Base-by-base conservation (phyloP, 2,888 invertebrate species). In the Lasioglossum vierecki region DNA sequence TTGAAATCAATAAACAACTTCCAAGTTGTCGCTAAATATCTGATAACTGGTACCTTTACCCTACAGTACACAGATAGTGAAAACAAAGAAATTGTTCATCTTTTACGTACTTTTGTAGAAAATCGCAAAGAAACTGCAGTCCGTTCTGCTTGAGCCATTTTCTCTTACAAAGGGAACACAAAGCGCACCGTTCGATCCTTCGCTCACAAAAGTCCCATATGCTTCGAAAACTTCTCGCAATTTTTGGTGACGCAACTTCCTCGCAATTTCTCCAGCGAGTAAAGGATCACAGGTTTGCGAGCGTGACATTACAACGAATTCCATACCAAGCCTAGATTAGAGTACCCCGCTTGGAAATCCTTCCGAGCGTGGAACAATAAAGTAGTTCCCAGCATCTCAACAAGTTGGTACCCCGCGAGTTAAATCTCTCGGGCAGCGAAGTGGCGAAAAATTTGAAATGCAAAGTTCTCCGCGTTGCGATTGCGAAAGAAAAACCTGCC, bases 401-500 rank as follows among this genome's bases (percentile, higher is more conserved):
- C 57, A 74, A 70, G 77, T 57, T 66, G 30, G 77, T n/a, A 41
- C 30, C 71, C 49, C 70, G 41, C 70, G 70, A 70, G 70, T 70
- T 70, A 70, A 70, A 70, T 70, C 35, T 46, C 66, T 18, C 76
- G 30, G 66, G 26, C 60, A 39, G 26, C 53, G 53, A 49, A 57
- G 71, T 57, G 70, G 53, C n/a, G 53, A 53, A 70, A 78, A 41
- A 78, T 78, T 57, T 78, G 53, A 71, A 71, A 78, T 78, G 78
- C 71, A 57, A 78, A 71, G 73, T 53, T 46, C 73, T 35, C 35
- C 73, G 70, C 35, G 49, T 73, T 53, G 35, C 49, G 30, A 80
- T 80, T 70, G 80, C 22, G 18, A 11, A 44, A 71, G 78, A 68
- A 60, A 76, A 35, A 57, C 49, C 13, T 13, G 18, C 35, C 13